Percentiles rank a stretch among this genome's conserved stretches.
Conservation (phyloP, 2,797 vertebrate species). For the Phataginus tetradactyla region DNA sequence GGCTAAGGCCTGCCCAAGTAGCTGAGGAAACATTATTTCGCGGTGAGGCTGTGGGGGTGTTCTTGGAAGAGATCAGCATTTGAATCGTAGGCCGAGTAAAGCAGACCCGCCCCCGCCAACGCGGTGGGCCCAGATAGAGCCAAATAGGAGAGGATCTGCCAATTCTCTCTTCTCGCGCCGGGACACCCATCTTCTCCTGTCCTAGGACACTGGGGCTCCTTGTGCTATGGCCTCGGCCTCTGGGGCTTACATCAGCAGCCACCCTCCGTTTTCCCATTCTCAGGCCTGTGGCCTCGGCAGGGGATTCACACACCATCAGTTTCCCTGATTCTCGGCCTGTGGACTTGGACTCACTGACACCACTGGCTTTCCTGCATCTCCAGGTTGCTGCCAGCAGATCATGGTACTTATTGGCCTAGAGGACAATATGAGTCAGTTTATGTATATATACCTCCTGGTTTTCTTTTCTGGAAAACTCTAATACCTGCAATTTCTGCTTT, state of each 20-base stretch:
- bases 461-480: neutral
- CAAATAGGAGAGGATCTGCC: neutral
- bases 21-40: neutral
- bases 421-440: neutral
- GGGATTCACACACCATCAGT: neutral
- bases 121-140: neutral
- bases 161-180: neutral
- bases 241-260: neutral
- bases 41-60: neutral
- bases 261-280: neutral
- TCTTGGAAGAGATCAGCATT: neutral
- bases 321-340: neutral
- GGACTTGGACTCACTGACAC: neutral
- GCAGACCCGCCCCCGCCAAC: neutral
- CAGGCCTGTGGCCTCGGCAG: neutral
- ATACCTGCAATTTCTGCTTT: neutral
- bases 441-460: neutral
- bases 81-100: neutral
- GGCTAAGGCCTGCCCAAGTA: neutral
- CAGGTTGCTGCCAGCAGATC: neutral
- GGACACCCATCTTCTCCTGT: neutral
- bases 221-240: neutral
- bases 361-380: neutral
- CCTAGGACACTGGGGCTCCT: neutral
- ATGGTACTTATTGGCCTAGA: neutral